A percentile compares a stretch with the other conserved stretches of the same genome.
Evolutionary conservation across 2,113 vertebrate genomes (phyloP).

Genomic region (Zosterops japonicus): DNA sequence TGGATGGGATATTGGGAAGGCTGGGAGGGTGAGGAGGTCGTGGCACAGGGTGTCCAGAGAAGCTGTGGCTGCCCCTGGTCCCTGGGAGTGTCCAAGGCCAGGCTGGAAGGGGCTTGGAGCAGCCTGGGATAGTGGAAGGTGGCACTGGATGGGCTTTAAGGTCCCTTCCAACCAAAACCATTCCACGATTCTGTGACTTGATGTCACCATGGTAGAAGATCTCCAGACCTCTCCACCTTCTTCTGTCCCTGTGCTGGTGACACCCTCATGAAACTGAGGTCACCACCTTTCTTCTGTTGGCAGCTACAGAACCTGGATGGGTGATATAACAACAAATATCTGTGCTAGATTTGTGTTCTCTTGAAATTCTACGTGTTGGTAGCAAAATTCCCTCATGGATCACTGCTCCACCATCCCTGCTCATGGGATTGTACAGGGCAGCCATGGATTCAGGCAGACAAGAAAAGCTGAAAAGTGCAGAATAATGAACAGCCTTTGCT

Average conservation of each 20-base stretch:
- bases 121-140: rapidly evolving
- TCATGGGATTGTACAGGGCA: neutral
- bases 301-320: neutral
- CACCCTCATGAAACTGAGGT: neutral
- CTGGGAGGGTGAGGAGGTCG: too few relatives aligned
- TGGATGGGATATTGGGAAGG: neutral
- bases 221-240: neutral
- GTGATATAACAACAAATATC: neutral
- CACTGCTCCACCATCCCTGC: rapidly evolving
- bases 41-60: rapidly evolving
- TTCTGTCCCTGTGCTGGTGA: neutral
- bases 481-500: neutral
- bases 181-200: too few relatives aligned
- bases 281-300: rapidly evolving
- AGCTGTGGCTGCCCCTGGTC: neutral
- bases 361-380: neutral
- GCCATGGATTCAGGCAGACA: neutral
- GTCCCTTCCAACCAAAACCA: neutral
- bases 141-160: neutral
- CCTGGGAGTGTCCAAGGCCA: neutral
- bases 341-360: neutral
- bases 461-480: neutral
- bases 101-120: rapidly evolving
- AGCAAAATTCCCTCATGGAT: neutral
- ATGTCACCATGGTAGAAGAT: neutral